These are phyloP conservation scores for Anhinga rufa DNA, from an alignment of 2,113 vertebrate species.

Conservation along the genomic window DNA sequence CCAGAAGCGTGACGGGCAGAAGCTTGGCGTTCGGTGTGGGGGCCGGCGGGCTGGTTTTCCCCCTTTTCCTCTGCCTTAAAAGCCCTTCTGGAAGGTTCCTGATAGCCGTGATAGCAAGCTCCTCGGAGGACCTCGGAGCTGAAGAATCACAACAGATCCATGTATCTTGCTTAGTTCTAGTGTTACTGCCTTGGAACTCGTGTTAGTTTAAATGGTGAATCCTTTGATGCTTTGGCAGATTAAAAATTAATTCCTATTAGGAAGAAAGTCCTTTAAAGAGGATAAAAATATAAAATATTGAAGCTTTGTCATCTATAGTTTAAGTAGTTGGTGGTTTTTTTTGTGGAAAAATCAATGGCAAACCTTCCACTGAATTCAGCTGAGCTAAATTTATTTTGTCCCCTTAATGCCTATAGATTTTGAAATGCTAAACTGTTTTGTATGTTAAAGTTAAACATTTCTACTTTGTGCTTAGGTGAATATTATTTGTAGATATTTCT, in stretches of 20 bases:
- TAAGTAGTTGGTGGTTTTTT: accelerated
- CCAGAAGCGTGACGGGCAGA: no score
- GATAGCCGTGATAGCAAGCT: accelerated
- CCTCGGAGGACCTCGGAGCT: background rate
- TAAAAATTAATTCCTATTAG: background rate
- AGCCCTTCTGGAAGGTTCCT: background rate
- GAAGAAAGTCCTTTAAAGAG: background rate
- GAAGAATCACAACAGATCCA: no score
- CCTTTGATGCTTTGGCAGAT: background rate
- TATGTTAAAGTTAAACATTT: background rate
- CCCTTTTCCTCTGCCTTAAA: background rate
- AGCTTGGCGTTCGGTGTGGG: background rate
- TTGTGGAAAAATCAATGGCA: background rate
- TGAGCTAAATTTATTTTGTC: background rate
- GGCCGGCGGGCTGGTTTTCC: no score
- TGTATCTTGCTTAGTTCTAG: background rate
- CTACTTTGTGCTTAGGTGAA: background rate
- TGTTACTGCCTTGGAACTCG: background rate
- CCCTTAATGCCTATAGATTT: background rate
- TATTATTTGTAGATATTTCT: background rate
- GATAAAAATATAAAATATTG: background rate
- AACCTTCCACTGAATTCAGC: background rate
- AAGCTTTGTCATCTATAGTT: background rate
- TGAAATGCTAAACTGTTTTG: background rate
- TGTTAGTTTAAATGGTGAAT: background rate